phyloP scores from a whole-genome alignment of 2,797 vertebrate species.

The Semaprochilodus insignis region DNA sequence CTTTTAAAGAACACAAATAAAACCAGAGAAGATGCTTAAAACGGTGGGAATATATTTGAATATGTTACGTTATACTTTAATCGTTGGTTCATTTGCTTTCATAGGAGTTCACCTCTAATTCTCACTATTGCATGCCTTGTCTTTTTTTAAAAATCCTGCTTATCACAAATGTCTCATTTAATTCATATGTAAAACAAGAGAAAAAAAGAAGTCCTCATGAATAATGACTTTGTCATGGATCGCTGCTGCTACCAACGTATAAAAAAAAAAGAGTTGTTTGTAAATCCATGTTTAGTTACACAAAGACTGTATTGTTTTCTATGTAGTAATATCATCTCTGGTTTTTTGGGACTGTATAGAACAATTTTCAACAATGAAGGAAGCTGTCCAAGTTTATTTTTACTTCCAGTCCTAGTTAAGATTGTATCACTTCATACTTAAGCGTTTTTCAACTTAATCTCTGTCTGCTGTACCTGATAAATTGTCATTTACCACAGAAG shows the following conservation, averaged over 20 bases:
- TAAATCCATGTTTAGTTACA: neutral
- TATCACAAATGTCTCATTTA: neutral
- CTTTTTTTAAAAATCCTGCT: slow-evolving; percentile 13
- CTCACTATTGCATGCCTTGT: slow-evolving; percentile 22
- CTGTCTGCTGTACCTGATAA: neutral
- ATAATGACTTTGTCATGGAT: neutral
- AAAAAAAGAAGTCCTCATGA: neutral
- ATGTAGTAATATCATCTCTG: neutral
- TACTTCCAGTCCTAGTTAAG: neutral
- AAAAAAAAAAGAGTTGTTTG: neutral
- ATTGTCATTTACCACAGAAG: neutral
- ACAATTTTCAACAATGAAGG: neutral
- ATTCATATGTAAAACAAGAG: slow-evolving; percentile 4
- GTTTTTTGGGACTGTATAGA: neutral
- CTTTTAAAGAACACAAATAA: slow-evolving; percentile 18
- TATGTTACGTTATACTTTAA: neutral
- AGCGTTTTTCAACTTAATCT: neutral
- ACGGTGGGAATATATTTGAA: neutral
- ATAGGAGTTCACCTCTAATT: neutral
- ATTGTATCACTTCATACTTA: neutral
- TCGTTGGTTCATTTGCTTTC: neutral
- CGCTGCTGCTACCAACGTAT: neutral
- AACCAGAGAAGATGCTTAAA: neutral
- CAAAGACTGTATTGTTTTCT: neutral
- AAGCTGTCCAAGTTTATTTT: slow-evolving; percentile 3